phyloP scores from a whole-genome alignment of 1,140 invertebrate genomes.

The Drosophila busckii region DNA sequence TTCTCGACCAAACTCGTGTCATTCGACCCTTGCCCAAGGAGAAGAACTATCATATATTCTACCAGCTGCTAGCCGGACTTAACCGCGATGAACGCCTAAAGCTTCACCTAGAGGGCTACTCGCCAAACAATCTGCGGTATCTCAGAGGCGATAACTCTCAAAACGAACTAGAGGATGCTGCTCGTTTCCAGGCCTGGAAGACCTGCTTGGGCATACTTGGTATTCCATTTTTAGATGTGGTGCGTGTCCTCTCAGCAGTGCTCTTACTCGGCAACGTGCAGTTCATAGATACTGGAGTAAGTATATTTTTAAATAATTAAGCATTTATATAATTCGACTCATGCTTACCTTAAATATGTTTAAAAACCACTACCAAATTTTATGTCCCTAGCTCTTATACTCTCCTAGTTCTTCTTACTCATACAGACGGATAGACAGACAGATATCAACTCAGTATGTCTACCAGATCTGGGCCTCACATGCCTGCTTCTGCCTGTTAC shows the following conservation, averaged over 20 bases:
- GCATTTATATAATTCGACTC: too few species aligned
- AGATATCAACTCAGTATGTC: too few species aligned
- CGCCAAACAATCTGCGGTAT: slow-evolving; percentile 88
- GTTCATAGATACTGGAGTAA: slow-evolving; percentile 86
- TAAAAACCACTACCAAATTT: too few species aligned
- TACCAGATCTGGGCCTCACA: too few species aligned
- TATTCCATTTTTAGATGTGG: slow-evolving; percentile 95
- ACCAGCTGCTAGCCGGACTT: slow-evolving; percentile 96
- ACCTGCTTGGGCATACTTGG: slow-evolving; percentile 92
- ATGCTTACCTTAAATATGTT: too few species aligned
- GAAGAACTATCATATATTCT: slow-evolving; percentile 98
- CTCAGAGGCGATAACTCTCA: slow-evolving; percentile 87
- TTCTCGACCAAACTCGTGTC: slow-evolving; percentile 93
- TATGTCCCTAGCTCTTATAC: too few species aligned
- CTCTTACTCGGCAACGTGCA: slow-evolving; percentile 94
- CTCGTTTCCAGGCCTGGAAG: slow-evolving; percentile 92
- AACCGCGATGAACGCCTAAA: slow-evolving; percentile 91
- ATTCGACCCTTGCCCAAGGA: slow-evolving; percentile 91
- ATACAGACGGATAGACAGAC: too few species aligned
- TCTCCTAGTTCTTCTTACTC: too few species aligned
- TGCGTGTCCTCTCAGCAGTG: slow-evolving; percentile 93
- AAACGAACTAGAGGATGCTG: slow-evolving; percentile 88
- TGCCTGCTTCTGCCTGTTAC: too few species aligned
- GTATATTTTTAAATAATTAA: slow-evolving; percentile 13
- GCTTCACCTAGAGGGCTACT: slow-evolving; percentile 91